A percentile compares a stretch with the other conserved stretches of the same genome.
These are phyloP conservation scores for Cottoperca gobio DNA, from an alignment of 2,797 vertebrate species.

Conservation along the genomic window DNA sequence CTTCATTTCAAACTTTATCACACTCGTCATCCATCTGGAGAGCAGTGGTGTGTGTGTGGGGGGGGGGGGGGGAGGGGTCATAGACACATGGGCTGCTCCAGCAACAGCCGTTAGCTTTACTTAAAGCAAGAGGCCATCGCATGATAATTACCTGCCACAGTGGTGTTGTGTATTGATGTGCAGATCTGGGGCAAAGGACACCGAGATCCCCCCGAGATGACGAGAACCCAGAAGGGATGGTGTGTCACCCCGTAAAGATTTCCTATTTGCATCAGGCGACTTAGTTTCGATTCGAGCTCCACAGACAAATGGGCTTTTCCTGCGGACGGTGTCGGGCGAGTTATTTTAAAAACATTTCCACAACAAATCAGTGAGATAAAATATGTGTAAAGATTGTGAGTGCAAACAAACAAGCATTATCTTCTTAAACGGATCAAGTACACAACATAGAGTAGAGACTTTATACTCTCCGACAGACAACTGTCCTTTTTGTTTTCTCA, in stretches of 20 bases:
- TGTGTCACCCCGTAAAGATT: conserved; percentile 75
- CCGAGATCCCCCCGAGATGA: conserved; percentile 56
- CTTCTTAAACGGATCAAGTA: conserved; percentile 1
- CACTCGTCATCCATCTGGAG: conserved; percentile 63
- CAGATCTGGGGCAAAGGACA: conserved; percentile 39
- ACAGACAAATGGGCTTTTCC: conserved; percentile 7
- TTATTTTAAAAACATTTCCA: conserved; percentile 13
- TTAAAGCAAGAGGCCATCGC: conserved; percentile 56
- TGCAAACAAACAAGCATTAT: background rate
- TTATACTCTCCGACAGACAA: conserved; percentile 6
- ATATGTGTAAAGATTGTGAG: background rate
- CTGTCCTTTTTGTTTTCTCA: conserved; percentile 22
- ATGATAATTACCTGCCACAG: conserved; percentile 69
- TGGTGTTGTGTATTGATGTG: conserved; percentile 69
- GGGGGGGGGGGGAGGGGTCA: too few relatives aligned
- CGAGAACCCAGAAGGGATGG: conserved; percentile 65
- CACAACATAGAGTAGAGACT: background rate
- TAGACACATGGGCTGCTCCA: conserved; percentile 44
- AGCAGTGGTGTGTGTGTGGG: conserved; percentile 29
- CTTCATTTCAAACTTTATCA: conserved; percentile 74
- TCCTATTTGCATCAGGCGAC: conserved; percentile 60
- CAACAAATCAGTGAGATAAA: background rate
- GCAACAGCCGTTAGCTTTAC: conserved; percentile 61
- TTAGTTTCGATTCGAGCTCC: conserved; percentile 66
- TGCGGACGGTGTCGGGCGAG: conserved; percentile 3